Conservation (phyloP, 37 sponge, comb jelly and placozoan species). For the Beroe ovata region DNA sequence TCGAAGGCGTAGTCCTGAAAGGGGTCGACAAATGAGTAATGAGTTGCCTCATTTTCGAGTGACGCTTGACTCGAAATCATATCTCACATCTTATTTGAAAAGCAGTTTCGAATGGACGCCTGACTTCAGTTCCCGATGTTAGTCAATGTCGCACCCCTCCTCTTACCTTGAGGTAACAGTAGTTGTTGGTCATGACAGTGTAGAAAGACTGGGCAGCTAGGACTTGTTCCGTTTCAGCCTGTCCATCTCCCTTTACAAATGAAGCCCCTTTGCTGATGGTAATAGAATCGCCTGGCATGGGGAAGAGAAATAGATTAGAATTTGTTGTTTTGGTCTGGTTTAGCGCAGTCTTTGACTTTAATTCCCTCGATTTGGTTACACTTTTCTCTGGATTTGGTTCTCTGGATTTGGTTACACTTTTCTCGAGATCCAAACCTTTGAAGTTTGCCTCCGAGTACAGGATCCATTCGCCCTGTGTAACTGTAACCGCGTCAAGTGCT, state of each 20-base stretch:
- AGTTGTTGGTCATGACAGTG: slow-evolving; percentile 32
- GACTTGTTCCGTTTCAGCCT: not conserved
- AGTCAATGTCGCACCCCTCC: no score
- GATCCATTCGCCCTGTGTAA: slow-evolving; percentile 29
- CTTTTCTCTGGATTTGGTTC: no score
- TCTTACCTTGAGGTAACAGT: slow-evolving; percentile 30
- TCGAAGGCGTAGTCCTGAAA: slow-evolving; percentile 31
- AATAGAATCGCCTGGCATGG: not conserved
- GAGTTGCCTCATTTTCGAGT: no score
- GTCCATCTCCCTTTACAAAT: not conserved
- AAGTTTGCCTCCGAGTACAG: slow-evolving; percentile 3
- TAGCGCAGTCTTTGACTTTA: no score
- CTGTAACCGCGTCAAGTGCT: not conserved
- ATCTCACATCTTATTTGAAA: no score
- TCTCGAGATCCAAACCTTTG: not conserved
- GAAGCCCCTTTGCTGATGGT: not conserved
- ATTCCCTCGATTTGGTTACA: no score
- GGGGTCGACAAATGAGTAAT: not conserved
- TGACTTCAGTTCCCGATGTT: not conserved
- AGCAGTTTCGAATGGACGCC: not conserved
- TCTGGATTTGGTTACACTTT: no score
- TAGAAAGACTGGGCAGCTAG: slow-evolving; percentile 49
- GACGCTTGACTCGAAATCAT: no score
- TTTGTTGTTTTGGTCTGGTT: no score
- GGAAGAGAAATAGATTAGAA: no score